Conservation (phyloP, 2,113 vertebrate genomes). For the Hipposideros armiger region DNA sequence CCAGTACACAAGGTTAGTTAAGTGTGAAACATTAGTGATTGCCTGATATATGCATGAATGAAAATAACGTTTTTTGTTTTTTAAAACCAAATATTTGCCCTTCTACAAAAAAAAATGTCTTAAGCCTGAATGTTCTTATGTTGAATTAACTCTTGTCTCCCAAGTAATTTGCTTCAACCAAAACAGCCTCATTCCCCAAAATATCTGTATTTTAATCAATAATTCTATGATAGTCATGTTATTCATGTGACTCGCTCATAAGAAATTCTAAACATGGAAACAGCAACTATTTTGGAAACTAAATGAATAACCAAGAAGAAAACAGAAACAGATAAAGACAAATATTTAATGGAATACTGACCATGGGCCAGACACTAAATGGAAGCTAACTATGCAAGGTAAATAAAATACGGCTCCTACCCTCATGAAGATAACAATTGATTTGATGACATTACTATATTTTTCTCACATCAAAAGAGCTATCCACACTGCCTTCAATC, state of each 20-base stretch:
- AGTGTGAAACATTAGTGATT: conserved; percentile 16
- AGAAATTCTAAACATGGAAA: conserved; percentile 49
- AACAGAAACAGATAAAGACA: neutral
- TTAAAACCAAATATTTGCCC: conserved; percentile 53
- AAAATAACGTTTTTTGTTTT: conserved; percentile 8
- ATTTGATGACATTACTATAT: neutral
- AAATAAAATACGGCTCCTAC: neutral
- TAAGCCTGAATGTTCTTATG: conserved; percentile 27
- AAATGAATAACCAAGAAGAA: conserved; percentile 22
- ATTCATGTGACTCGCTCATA: neutral
- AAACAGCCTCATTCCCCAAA: conserved; percentile 22
- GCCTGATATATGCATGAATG: neutral
- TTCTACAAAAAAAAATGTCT: neutral
- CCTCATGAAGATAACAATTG: neutral
- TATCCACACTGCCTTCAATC: neutral
- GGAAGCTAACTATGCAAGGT: neutral
- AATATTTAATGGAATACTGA: conserved; percentile 49
- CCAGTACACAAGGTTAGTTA: neutral
- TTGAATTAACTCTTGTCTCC: conserved; percentile 28
- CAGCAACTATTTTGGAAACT: conserved; percentile 22
- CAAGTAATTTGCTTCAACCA: conserved; percentile 52
- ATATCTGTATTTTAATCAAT: conserved; percentile 43
- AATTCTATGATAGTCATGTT: conserved; percentile 39
- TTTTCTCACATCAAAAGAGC: conserved; percentile 22
- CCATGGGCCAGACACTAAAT: neutral